phyloP scores from a whole-genome alignment of 1,140 invertebrate genomes.

The Zaprionus ornatus region DNA sequence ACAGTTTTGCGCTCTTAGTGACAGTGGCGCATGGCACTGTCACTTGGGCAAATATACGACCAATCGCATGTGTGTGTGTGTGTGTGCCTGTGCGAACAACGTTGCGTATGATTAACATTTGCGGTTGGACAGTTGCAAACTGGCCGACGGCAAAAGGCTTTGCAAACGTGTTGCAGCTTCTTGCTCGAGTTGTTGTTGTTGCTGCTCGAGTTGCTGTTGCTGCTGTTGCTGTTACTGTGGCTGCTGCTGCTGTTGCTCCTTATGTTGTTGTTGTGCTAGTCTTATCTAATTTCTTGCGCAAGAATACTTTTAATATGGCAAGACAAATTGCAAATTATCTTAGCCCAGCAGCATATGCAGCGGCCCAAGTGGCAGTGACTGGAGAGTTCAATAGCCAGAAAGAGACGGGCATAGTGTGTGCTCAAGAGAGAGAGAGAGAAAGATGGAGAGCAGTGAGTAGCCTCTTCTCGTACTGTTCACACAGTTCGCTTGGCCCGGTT shows the following conservation, averaged over 20 bases:
- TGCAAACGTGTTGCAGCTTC: constrained; percentile 1
- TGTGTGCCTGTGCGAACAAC: constrained; percentile 37
- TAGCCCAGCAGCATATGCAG: not conserved
- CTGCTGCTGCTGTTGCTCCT: constrained; percentile 1
- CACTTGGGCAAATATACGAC: constrained; percentile 37
- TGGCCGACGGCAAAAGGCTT: constrained; percentile 36
- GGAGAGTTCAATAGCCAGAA: constrained; percentile 16
- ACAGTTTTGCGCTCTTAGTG: constrained; percentile 79
- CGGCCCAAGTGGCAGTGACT: not conserved
- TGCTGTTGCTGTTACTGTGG: not conserved
- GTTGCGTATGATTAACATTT: constrained; percentile 67
- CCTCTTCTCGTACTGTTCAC: not conserved
- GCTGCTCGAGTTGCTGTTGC: not conserved
- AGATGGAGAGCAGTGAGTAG: no score
- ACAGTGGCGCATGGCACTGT: constrained; percentile 37
- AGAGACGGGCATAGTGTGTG: not conserved
- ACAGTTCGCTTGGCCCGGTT: constrained; percentile 8
- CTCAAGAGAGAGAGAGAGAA: no score
- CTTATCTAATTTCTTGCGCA: constrained; percentile 59
- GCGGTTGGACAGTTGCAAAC: constrained; percentile 38
- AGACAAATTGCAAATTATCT: constrained; percentile 59
- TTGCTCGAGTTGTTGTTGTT: not conserved
- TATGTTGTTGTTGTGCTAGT: not conserved
- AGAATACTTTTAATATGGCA: constrained; percentile 54
- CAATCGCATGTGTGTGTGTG: constrained; percentile 23